Base-by-base conservation (phyloP, 2,888 invertebrate genomes). In the Augiades crinisus region DNA sequence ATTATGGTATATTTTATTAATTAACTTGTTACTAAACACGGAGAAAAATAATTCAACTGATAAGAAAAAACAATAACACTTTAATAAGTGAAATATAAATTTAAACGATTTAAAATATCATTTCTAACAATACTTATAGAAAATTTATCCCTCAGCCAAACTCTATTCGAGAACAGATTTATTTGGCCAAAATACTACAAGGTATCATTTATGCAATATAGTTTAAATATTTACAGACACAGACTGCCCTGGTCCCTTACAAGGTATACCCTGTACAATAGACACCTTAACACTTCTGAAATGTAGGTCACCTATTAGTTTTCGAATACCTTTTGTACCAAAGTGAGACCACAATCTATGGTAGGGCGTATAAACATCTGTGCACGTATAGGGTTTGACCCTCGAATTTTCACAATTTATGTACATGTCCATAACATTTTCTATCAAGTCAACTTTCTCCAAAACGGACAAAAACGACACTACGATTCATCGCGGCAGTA, bases 31-130 rank as follows among this genome's bases (percentile, higher is more conserved):
- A 51, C 47, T 36, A 30, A 56, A 47, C 49, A 53, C 47, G 54
- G 40, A 55, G 57, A 57, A 57, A 49, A 50, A 49, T 40, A 44
- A 53, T 53, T 46, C 56, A 61, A 59, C 49, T 56, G 50, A 55
- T 57, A 57, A 56, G 45, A 6, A 70, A 66, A 79, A 80, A 79
- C 75, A 81, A 79, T 72, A 83, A 84, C 81, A 78, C 74, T 73
- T 75, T 70, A 75, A 70, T 72, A 76, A 69, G 47, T 44, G 53
- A 46, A 74, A 78, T 75, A 75, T 72, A 75, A 72, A 58, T 58
- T 72, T 71, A 72, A 80, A 81, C 78, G 76, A 75, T 76, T 75
- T 69, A 81, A 81, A 76, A 76, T 72, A 71, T 67, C 62, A 72
- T 72, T 74, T 75, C 75, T 79, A 81, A 78, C 78, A 83, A 81